Base-by-base conservation (phyloP, 2,888 invertebrate genomes). In the Glyphotaelius pellucidus region DNA sequence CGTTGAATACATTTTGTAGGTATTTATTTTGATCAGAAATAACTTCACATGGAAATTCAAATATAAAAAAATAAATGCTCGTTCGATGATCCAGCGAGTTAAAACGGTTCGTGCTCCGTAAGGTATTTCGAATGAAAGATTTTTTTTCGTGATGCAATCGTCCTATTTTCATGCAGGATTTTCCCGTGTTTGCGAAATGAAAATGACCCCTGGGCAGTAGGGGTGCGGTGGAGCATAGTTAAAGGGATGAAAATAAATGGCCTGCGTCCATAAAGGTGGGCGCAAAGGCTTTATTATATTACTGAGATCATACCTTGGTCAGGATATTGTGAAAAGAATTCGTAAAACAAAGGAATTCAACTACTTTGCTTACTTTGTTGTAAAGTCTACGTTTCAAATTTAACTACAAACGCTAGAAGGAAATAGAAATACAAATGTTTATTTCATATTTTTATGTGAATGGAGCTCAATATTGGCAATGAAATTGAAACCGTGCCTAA, bases 241-340 rank as follows among this genome's bases (percentile, higher is more conserved):
- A 35, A n/a, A 32, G 84, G 84, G 84, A 38, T 84, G 84, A 38
- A 84, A 84, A 38, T 84, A 84, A 32, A 84, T 84, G 38, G 38
- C 19, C 25, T 84, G 84, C 25, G 32, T 84, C 35, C 84, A 35
- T 38, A 84, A 84, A 84, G 84, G 84, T 84, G 84, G 35, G 32
- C 84, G 84, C 32, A 84, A 35, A 38, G 84, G 84, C 38, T 25
- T 84, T 84, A 84, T 84, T 84, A 84, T 38, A 84, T 84, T 84
- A 35, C 35, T 35, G 35, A 32, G 84, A 38, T 32, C 31, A 35
- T 35, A 84, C 84, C 84, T 11, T 7, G 38, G 84, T 12, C 38
- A 38, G 35, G 84, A 12, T 38, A 84, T 35, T 84, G 25, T 9
- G 67, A n/a, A 67, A 67, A 67, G 7, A 67, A 67, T 67, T 67